These are phyloP conservation scores for Acomys russatus DNA, from an alignment of 2,797 vertebrate genomes.

Conservation along the genomic window DNA sequence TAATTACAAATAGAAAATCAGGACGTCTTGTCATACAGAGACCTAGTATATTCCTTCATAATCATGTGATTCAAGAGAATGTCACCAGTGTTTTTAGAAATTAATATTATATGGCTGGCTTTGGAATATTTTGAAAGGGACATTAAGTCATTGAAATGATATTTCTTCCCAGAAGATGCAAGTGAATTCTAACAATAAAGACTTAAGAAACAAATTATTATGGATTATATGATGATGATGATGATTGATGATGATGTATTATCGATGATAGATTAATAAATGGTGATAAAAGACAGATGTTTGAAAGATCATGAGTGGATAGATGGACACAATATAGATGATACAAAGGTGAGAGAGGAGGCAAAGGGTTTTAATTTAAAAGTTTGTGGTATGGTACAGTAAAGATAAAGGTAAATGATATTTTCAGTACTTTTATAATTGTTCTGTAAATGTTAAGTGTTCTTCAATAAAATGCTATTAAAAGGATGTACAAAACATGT, in stretches of 20 bases:
- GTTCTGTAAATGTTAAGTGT: not conserved
- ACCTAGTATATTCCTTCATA: not conserved
- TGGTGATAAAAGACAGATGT: not conserved
- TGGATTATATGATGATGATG: not conserved
- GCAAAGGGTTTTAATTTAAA: not conserved
- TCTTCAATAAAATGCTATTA: not conserved
- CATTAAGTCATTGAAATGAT: not conserved
- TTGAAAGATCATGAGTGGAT: not conserved
- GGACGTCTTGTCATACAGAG: not conserved
- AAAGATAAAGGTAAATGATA: not conserved
- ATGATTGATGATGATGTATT: not conserved
- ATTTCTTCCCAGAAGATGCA: not conserved
- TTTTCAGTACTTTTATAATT: not conserved
- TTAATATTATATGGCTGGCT: not conserved
- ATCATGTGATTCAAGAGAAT: not conserved
- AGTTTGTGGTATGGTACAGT: not conserved
- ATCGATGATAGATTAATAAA: not conserved
- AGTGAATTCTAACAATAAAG: not conserved
- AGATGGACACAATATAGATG: not conserved
- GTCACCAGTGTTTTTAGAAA: not conserved
- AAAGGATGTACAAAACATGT: not conserved
- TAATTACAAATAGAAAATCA: not conserved
- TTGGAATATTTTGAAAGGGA: not conserved
- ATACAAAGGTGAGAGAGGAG: not conserved
- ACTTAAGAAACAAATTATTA: not conserved